Conservation (phyloP, 2,113 vertebrate species). For the Bucco capensis region DNA sequence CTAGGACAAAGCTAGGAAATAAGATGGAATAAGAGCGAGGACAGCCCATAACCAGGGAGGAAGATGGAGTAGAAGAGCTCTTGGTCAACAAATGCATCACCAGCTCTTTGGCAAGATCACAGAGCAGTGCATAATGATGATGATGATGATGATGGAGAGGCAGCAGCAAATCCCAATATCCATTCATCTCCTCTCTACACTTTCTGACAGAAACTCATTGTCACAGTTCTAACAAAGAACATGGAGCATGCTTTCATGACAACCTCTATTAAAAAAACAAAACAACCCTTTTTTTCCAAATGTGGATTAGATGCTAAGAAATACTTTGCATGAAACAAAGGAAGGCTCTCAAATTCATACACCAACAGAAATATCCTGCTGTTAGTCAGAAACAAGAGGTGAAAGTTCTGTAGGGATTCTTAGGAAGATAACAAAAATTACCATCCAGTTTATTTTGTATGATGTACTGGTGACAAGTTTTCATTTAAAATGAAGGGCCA, state of each 20-base stretch:
- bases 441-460: neutral
- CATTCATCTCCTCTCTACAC: neutral
- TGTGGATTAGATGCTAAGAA: neutral
- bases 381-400: neutral
- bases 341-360: neutral
- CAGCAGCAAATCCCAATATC: neutral
- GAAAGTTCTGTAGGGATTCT: neutral
- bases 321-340: neutral
- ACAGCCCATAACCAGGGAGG: neutral
- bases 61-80: neutral
- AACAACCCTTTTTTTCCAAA: neutral
- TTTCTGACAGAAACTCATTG: neutral
- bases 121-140: neutral
- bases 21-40: neutral
- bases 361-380: neutral
- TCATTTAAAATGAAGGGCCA: neutral
- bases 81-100: accelerated
- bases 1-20: neutral
- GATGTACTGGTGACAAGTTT: neutral
- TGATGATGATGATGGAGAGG: accelerated
- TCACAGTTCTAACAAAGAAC: neutral
- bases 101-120: neutral
- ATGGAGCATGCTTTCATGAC: neutral
- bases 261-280: neutral
- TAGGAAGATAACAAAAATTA: neutral